Conservation (phyloP, 1,140 invertebrate genomes). For the Muscidifurax raptorellus region DNA sequence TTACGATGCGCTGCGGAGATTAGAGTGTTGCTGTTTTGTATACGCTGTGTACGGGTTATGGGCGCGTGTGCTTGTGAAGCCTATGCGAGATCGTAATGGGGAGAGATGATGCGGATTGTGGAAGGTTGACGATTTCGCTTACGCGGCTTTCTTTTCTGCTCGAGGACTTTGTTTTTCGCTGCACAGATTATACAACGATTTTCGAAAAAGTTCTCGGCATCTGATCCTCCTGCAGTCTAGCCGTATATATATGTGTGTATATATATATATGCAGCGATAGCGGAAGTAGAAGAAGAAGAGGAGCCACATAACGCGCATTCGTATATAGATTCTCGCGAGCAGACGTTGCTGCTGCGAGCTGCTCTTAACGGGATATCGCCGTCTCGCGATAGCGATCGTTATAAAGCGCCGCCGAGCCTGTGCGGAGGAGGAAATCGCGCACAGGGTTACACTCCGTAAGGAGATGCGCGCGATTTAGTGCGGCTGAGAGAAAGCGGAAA, state of each 20-base stretch:
- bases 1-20: conserved; percentile 24
- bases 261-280: neutral
- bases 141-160: neutral
- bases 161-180: neutral
- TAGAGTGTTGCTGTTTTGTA: conserved; percentile 2
- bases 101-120: no score
- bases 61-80: neutral
- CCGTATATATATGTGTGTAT: no score
- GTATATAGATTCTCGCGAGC: conserved; percentile 12
- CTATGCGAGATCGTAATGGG: neutral
- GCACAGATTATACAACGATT: no score
- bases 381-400: conserved; percentile 35
- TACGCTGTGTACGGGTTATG: neutral
- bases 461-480: neutral
- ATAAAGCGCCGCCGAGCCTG: neutral
- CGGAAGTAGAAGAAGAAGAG: conserved; percentile 14
- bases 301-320: conserved; percentile 12
- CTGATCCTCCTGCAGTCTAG: no score
- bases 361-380: conserved; percentile 41
- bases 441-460: neutral
- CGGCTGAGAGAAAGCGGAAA: neutral
- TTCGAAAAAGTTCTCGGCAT: no score
- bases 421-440: neutral
- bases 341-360: neutral
- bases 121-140: neutral